Conservation (phyloP, 1,140 invertebrate genomes). For the Cepaea nemoralis region DNA sequence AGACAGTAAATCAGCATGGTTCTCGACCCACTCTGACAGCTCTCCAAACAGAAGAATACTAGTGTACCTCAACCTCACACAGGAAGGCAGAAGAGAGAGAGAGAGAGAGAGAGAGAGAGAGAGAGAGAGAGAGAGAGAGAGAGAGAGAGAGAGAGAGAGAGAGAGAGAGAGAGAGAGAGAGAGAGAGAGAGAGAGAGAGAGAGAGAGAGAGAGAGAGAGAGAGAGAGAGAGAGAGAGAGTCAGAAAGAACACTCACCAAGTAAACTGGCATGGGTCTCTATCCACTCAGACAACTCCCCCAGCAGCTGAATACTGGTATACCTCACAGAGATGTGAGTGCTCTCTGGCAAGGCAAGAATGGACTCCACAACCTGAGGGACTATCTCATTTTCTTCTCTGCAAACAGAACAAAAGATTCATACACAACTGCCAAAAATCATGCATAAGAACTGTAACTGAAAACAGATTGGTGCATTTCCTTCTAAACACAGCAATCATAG, state of each 20-base stretch:
- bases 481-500: no score
- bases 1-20: conserved; percentile 85
- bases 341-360: conserved; percentile 86
- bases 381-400: conserved; percentile 89
- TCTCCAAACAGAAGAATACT: conserved; percentile 91
- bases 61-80: conserved; percentile 89
- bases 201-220: no score
- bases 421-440: no score
- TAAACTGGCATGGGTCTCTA: conserved; percentile 86
- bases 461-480: no score
- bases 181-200: no score
- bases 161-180: no score
- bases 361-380: conserved; percentile 93
- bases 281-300: conserved; percentile 95
- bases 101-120: no score
- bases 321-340: conserved; percentile 88
- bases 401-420: conserved; percentile 61
- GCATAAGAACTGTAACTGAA: no score
- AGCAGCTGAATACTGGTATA: conserved; percentile 90
- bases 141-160: no score
- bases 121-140: no score
- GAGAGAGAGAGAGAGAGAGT: no score
- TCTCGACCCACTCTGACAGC: conserved; percentile 94
- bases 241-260: conserved; percentile 75
- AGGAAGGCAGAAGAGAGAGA: no score